phyloP scores from a whole-genome alignment of 2,888 invertebrate genomes.

The Stictocephala bisonia region DNA sequence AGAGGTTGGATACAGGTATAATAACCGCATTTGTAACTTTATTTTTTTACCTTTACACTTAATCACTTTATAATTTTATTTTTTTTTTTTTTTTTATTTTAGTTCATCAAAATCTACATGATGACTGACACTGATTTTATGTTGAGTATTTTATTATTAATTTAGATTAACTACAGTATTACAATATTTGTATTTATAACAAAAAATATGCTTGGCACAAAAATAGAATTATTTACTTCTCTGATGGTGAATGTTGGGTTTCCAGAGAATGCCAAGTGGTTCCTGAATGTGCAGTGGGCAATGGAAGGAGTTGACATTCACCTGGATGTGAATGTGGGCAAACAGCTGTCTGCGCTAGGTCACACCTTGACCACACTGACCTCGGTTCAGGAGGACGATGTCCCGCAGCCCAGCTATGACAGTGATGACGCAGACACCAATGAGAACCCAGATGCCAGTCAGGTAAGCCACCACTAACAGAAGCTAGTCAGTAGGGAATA shows the following conservation, averaged over 20 bases:
- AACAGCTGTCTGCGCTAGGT: slow-evolving; percentile 92
- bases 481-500: no score
- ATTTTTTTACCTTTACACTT: no score
- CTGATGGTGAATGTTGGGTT: slow-evolving; percentile 21
- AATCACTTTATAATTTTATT: no score
- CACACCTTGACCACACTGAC: slow-evolving; percentile 96
- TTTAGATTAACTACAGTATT: no score
- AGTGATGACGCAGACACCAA: slow-evolving; percentile 78
- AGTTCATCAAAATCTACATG: no score
- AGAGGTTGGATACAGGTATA: slow-evolving; percentile 78
- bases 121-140: no score
- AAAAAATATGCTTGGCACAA: no score
- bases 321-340: slow-evolving; percentile 95
- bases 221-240: slow-evolving; percentile 31
- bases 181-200: no score
- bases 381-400: slow-evolving; percentile 87
- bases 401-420: slow-evolving; percentile 75
- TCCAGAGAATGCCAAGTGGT: slow-evolving; percentile 95
- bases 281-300: slow-evolving; percentile 97
- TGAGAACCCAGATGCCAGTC: slow-evolving; percentile 58
- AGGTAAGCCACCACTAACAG: no score
- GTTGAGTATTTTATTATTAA: no score
- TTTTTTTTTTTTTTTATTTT: no score
- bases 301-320: slow-evolving; percentile 99
- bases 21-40: no score